Percentiles rank a stretch among this genome's conserved stretches.
These are phyloP conservation scores for Apoderus coryli DNA, from an alignment of 2,888 invertebrate species.

Conservation along the genomic window DNA sequence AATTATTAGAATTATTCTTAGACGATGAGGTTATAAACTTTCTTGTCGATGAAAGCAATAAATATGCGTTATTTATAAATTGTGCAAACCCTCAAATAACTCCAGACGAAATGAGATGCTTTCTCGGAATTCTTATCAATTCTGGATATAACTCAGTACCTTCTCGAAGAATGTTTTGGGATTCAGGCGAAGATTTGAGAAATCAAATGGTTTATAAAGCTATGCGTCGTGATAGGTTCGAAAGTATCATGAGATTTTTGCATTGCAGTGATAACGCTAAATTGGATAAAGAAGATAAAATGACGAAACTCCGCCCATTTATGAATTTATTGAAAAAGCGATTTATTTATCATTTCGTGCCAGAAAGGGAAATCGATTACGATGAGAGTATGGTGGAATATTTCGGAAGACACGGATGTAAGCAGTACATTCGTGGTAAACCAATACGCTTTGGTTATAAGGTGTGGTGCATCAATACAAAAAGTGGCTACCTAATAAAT, in stretches of 20 bases:
- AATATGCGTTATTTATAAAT: conserved; percentile 8
- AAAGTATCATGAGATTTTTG: conserved; percentile 10
- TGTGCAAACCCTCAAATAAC: conserved; percentile 11
- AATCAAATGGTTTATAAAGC: conserved; percentile 10
- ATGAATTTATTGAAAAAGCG: conserved; percentile 6
- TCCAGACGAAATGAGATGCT: conserved; percentile 14
- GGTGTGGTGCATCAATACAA: conserved; percentile 22
- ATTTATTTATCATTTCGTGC: conserved; percentile 6
- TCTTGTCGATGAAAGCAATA: too few relatives aligned
- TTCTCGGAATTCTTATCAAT: conserved; percentile 13
- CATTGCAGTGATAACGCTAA: conserved; percentile 11
- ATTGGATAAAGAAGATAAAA: conserved; percentile 8
- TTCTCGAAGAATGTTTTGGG: conserved; percentile 12
- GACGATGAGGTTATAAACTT: too few relatives aligned
- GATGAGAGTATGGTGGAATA: conserved; percentile 14
- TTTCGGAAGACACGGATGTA: conserved; percentile 22
- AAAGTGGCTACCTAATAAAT: conserved; percentile 10
- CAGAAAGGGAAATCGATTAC: conserved; percentile 7
- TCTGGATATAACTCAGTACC: conserved; percentile 13
- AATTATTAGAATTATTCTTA: too few relatives aligned
- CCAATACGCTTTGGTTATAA: conserved; percentile 23
- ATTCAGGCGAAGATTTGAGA: conserved; percentile 11
- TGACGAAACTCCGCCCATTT: conserved; percentile 8
- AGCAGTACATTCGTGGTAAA: too few relatives aligned
- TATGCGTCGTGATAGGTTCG: conserved; percentile 10